Evolutionary conservation across 1,140 invertebrate species (phyloP).

Genomic region (Lysiphlebus fabarum): DNA sequence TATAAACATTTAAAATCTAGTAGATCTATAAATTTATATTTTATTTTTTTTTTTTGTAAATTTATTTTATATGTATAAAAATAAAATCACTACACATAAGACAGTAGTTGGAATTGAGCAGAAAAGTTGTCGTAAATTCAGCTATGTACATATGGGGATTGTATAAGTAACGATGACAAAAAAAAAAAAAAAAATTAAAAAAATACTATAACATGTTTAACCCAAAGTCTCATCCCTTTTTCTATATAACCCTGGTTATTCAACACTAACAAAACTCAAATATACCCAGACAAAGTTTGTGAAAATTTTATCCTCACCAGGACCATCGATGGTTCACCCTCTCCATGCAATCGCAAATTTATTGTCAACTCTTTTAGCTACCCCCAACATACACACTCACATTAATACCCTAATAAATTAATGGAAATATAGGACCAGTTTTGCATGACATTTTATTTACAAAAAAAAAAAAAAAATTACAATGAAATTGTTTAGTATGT

Average conservation of each 20-base stretch:
- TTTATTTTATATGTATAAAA: conserved; percentile 27
- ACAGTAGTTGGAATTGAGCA: conserved; percentile 38
- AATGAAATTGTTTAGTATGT: no score
- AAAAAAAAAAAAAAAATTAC: conserved; percentile 1
- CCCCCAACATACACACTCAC: conserved; percentile 10
- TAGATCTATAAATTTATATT: no score
- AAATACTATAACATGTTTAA: conserved; percentile 38
- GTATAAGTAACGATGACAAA: conserved; percentile 36
- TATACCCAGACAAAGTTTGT: conserved; percentile 6
- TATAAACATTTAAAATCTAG: no score
- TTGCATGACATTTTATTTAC: conserved; percentile 6
- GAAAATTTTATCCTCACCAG: conserved; percentile 6
- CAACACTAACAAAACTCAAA: no score
- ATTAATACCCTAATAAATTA: conserved; percentile 46
- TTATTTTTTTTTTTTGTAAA: neutral
- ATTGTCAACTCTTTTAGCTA: conserved; percentile 33
- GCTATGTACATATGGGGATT: conserved; percentile 17
- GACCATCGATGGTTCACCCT: conserved; percentile 24
- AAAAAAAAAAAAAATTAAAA: neutral
- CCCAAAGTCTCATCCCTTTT: conserved; percentile 22
- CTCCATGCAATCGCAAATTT: conserved; percentile 36
- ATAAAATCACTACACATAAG: conserved; percentile 37
- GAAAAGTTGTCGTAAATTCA: conserved; percentile 24
- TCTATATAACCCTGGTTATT: no score
- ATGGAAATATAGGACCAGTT: conserved; percentile 32